Evolutionary conservation across 2,797 vertebrate genomes (phyloP).

Genomic region (Anniella stebbinsi): DNA sequence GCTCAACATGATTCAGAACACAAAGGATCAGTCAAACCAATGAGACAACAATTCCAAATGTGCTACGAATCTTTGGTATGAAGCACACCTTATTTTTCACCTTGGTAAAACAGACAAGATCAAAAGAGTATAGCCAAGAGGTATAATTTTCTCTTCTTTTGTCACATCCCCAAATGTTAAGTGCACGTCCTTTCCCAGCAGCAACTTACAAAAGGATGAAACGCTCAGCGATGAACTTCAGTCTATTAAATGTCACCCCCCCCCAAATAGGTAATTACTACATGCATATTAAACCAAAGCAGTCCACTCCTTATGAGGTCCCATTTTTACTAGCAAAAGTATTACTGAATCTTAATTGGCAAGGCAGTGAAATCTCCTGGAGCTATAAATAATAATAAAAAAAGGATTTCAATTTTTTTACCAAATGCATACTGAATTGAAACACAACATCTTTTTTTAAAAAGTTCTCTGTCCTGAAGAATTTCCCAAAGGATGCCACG

Average conservation of each 20-base stretch:
- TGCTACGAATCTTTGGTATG: slow-evolving; percentile 34
- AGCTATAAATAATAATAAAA: slow-evolving; percentile 26
- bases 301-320: slow-evolving; percentile 43
- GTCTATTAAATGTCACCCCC: slow-evolving; percentile 77
- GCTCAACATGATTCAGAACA: slow-evolving; percentile 20
- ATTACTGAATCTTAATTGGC: slow-evolving; percentile 38
- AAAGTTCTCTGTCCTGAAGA: not conserved
- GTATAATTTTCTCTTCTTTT: slow-evolving; percentile 73
- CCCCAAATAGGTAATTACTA: slow-evolving; percentile 76
- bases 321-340: slow-evolving; percentile 42
- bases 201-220: slow-evolving; percentile 64
- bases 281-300: slow-evolving; percentile 71
- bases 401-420: slow-evolving; percentile 18
- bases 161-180: slow-evolving; percentile 73
- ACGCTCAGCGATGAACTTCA: slow-evolving; percentile 69
- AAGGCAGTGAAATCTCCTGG: not conserved
- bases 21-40: slow-evolving; percentile 12
- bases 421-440: not conserved
- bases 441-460: not conserved
- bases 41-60: slow-evolving; percentile 19
- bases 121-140: slow-evolving; percentile 63
- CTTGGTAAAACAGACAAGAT: slow-evolving; percentile 65
- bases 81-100: slow-evolving; percentile 51
- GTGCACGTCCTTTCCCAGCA: slow-evolving; percentile 51
- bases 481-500: not conserved